Base-by-base conservation (phyloP, 2,797 vertebrate genomes). In the Pantherophis alleghaniensis region DNA sequence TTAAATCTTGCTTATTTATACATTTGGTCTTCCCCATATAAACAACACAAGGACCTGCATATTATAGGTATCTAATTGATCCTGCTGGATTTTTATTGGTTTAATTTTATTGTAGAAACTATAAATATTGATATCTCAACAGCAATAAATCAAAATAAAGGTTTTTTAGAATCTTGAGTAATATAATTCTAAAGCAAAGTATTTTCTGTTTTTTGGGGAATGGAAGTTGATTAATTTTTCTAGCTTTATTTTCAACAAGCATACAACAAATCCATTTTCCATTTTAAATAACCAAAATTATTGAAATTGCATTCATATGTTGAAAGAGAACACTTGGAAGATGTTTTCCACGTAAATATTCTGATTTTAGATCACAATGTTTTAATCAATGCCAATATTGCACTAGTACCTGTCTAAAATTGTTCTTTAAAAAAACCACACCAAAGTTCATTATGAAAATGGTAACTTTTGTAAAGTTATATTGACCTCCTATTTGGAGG, bases 311-410 rank as follows among this genome's bases (percentile, higher is more conserved):
- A 96, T 95, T 93, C 94, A 95, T 92, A 96, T 93, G 94, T 95
- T 95, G 95, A 94, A 95, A 96, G 95, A 94, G 95, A 95, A 95
- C 3, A 0, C 95, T 92, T 95, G 14, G 91, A 86, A 95, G 96
- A 92, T 95, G 91, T 93, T 96, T 93, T 92, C 92, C 88, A 91
- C 89, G 95, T 97, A 96, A 97, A 97, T 93, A 96, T 92, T 96
- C 95, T 97, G 96, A 97, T 97, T 96, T 97, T 97, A 97, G 96
- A 96, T 90, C 37, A 94, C 93, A 95, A 96, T 97, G 96, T 95
- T 97, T 97, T 97, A 97, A 96, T 96, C 88, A 0, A 86, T 95
- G 95, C 94, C 95, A 96, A 96, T 95, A 95, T 96, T 97, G 97
- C 95, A 96, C 91, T 91, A 60, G 88, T 61, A 63, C 93, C 2